Evolutionary conservation across 2,888 invertebrate genomes (phyloP), one percentile per base, ranked within the genome.

Genomic region (Brenthis ino): DNA sequence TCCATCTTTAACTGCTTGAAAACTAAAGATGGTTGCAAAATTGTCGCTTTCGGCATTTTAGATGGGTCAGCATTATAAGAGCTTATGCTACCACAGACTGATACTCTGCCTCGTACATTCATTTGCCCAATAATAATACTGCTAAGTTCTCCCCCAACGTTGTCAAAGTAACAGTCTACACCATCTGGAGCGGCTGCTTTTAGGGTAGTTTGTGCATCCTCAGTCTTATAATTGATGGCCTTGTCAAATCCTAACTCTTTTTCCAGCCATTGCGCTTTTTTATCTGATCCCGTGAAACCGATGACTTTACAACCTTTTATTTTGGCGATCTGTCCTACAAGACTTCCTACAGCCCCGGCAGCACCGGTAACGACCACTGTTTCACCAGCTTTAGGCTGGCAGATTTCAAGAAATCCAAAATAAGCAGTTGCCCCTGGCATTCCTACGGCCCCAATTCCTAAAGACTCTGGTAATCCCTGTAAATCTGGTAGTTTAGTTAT

Each of bases 121-220:
- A 95, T 95, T 72, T 94, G 93, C 57, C 86, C 84, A 0, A 95
- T 86, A 6, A 95, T 93, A 0, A 82, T 84, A 58, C 90, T 91
- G 55, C 94, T 94, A 24, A 95, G 85, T 68, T 94, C 94, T 5
- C 95, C 95, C 13, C 95, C 95, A 14, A 95, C 96, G 81, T 96
- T 96, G 80, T 96, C 96, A 80, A 96, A 96, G 79, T 95, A 96
- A 77, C 95, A 95, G 78, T 96, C 95, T 0, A 96, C 85, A 1
- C 96, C 96, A n/a, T 95, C 85, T 0, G 96, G 95, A 2, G 95
- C 95, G 57, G 88, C 91, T 81, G 94, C 89, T 68, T 92, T 93
- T 47, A 96, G 83, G n/a, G 92, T 93, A 53, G 86, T 79, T 0
- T 80, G 79, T 11, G 94, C 73, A 76, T 94, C 81, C 11, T 84